Evolutionary conservation across 2,113 vertebrate species (phyloP).

Genomic region (Stigmatopora nigra): DNA sequence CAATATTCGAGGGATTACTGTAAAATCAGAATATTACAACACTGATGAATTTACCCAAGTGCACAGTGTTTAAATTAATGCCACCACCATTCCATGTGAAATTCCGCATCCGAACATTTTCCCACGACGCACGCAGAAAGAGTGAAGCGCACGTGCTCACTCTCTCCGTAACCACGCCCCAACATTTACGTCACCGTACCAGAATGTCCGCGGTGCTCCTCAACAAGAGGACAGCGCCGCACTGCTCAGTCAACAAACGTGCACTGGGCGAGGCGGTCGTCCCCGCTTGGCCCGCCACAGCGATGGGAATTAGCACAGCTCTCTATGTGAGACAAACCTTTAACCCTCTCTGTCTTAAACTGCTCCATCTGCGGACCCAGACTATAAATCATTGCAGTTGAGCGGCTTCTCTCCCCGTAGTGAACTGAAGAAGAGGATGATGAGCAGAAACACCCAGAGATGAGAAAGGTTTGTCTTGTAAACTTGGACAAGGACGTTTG

Average conservation of each 20-base stretch:
- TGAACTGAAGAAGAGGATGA: conserved; percentile 34
- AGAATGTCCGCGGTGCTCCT: conserved; percentile 25
- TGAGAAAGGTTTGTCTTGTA: conserved; percentile 43
- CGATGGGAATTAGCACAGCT: conserved; percentile 60
- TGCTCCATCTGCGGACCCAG: conserved; percentile 42
- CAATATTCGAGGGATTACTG: no score
- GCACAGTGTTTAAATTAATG: no score
- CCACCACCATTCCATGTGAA: no score
- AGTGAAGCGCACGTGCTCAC: conserved; percentile 27
- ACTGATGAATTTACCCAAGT: no score
- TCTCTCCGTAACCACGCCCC: conserved; percentile 41
- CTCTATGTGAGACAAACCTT: conserved; percentile 39
- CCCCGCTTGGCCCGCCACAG: conserved; percentile 43
- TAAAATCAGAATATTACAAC: no score
- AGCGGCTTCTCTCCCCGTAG: conserved; percentile 31
- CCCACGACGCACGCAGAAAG: background rate
- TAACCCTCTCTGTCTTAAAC: conserved; percentile 34
- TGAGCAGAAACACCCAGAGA: conserved; percentile 47
- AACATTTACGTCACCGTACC: conserved; percentile 26
- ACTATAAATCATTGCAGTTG: conserved; percentile 50
- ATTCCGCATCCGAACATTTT: no score
- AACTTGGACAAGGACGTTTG: conserved; percentile 41
- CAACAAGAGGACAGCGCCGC: conserved; percentile 26
- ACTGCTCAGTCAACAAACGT: conserved; percentile 32
- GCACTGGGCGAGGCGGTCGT: conserved; percentile 46